phyloP scores from a whole-genome alignment of 2,797 vertebrate species.

The Podargus strigoides region DNA sequence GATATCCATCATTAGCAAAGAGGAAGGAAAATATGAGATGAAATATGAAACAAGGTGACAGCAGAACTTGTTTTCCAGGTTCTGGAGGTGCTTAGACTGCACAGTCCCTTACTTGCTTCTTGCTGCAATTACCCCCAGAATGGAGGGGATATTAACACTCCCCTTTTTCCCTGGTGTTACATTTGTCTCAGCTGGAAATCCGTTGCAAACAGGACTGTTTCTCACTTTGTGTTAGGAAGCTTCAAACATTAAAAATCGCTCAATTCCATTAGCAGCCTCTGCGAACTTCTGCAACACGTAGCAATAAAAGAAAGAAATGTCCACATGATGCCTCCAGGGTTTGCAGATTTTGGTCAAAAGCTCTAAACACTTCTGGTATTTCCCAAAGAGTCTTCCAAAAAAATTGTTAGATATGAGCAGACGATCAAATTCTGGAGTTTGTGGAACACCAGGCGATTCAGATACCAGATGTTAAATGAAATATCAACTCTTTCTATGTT shows the following conservation, averaged over 20 bases:
- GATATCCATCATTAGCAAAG: not conserved
- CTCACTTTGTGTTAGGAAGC: not conserved
- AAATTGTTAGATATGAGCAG: not conserved
- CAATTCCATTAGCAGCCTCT: not conserved
- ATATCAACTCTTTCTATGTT: not conserved
- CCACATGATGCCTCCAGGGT: not conserved
- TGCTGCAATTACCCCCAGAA: not conserved
- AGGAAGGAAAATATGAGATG: not conserved
- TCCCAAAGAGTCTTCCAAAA: not conserved
- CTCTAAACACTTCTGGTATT: not conserved
- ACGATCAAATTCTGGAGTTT: not conserved
- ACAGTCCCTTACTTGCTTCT: not conserved
- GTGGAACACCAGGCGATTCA: not conserved
- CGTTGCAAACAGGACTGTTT: not conserved
- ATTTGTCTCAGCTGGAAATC: not conserved
- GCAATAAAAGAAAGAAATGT: not conserved
- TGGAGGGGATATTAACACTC: not conserved
- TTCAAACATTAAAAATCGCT: not conserved
- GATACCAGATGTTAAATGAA: not conserved
- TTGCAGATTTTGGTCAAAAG: not conserved
- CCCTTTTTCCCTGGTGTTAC: not conserved
- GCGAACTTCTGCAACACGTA: not conserved
- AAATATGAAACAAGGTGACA: not conserved
- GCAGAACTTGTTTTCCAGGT: not conserved
- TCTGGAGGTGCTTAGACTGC: not conserved